Conservation (phyloP, 1,140 invertebrate species). For the Pristionchus pacificus region DNA sequence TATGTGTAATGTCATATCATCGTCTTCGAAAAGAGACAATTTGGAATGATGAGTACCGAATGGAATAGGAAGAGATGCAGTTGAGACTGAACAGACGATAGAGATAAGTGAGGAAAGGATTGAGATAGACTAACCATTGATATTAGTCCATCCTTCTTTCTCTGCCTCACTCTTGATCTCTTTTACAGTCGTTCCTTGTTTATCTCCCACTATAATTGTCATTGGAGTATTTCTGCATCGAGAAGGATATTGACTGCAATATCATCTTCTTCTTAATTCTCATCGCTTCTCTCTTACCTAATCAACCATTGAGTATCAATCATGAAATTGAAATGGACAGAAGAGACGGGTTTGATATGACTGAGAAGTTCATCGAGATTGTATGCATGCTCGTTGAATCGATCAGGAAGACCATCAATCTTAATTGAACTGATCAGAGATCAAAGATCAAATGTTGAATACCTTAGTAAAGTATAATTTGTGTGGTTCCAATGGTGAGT, state of each 20-base stretch:
- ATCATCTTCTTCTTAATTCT: not conserved
- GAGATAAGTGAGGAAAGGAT: no score
- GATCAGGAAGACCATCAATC: slow-evolving; percentile 2
- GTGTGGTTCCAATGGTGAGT: no score
- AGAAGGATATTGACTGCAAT: slow-evolving; percentile 12
- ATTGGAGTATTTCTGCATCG: slow-evolving; percentile 2
- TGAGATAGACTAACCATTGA: no score
- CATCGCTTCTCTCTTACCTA: not conserved
- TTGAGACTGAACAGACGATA: no score
- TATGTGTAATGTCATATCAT: slow-evolving; percentile 9
- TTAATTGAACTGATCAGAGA: no score
- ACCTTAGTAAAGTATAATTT: no score
- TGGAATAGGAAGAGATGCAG: slow-evolving; percentile 4
- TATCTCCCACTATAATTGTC: slow-evolving; percentile 7
- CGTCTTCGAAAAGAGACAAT: slow-evolving; percentile 20
- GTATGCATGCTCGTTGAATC: slow-evolving; percentile 3
- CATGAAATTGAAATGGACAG: slow-evolving; percentile 21
- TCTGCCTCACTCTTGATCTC: no score
- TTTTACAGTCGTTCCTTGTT: not conserved
- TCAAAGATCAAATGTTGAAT: no score
- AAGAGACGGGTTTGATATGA: slow-evolving; percentile 1
- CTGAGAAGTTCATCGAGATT: slow-evolving; percentile 11
- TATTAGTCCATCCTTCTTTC: no score
- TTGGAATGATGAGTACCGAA: slow-evolving; percentile 26
- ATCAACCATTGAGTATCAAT: slow-evolving; percentile 17